These are phyloP conservation scores for Mactromeris polynyma DNA, from an alignment of 2,888 invertebrate species.

Conservation along the genomic window DNA sequence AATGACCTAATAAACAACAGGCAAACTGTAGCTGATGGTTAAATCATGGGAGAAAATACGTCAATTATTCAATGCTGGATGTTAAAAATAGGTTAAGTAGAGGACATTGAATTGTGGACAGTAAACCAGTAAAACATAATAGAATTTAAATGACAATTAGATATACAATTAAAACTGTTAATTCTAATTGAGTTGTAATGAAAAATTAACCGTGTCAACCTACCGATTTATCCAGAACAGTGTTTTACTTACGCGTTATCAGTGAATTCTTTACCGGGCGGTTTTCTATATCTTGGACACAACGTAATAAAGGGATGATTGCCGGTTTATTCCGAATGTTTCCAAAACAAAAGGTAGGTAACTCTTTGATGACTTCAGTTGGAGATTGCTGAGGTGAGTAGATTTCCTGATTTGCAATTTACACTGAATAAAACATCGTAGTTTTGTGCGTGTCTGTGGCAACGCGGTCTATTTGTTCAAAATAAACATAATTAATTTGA, in stretches of 20 bases:
- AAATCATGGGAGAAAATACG: no score
- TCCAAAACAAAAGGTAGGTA: conserved; percentile 5
- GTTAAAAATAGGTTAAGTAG: no score
- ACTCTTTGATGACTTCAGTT: neutral
- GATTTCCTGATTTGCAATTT: neutral
- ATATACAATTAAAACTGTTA: neutral
- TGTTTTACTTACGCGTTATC: neutral
- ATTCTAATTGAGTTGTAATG: neutral
- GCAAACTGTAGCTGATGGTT: no score
- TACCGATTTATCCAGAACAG: conserved; percentile 8
- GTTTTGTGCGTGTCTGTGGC: neutral
- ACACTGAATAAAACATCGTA: neutral
- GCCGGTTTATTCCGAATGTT: neutral
- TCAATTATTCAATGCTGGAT: no score
- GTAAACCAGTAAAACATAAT: neutral
- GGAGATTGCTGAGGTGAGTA: neutral
- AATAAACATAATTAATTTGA: no score
- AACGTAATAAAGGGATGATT: neutral
- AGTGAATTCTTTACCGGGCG: neutral
- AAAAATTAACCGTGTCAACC: neutral
- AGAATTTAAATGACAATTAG: neutral
- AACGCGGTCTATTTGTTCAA: neutral
- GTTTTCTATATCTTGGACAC: neutral
- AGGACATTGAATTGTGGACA: no score
- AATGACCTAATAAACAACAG: no score